These are phyloP conservation scores for Coilia nasus DNA, from an alignment of 2,797 vertebrate species.

Conservation along the genomic window DNA sequence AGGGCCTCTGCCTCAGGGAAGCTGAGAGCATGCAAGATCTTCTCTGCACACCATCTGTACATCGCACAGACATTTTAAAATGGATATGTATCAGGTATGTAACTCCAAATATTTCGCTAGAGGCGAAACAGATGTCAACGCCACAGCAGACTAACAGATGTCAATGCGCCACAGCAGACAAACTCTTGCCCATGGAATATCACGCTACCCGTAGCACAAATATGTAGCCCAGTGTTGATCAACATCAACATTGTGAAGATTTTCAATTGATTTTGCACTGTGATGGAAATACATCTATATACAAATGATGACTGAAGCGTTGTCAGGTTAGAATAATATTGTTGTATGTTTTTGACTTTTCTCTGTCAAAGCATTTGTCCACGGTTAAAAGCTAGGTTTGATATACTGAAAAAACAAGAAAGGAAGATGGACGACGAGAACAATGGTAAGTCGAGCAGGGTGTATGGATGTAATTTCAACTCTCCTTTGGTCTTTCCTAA, in stretches of 20 bases:
- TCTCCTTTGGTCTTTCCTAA: background rate
- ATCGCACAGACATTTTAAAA: slow-evolving; percentile 80
- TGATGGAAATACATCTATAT: background rate
- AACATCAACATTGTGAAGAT: background rate
- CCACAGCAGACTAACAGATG: background rate
- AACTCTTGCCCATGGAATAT: background rate
- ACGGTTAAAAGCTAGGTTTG: background rate
- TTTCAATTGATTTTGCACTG: background rate
- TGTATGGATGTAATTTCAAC: background rate
- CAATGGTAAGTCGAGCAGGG: background rate
- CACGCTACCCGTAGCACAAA: background rate
- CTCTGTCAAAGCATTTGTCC: background rate
- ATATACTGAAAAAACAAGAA: background rate
- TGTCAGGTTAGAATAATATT: background rate
- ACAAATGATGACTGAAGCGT: background rate
- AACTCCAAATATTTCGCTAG: background rate
- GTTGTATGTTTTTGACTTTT: background rate
- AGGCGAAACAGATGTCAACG: background rate
- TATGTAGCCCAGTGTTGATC: background rate
- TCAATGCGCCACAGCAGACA: background rate
- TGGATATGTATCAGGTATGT: slow-evolving; percentile 83
- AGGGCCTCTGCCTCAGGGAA: slow-evolving; percentile 77
- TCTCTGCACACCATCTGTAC: slow-evolving; percentile 79
- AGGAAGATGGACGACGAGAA: background rate
- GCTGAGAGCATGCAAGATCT: slow-evolving; percentile 76